Conservation (phyloP, 1,140 invertebrate genomes). For the Epicauta chinensis region DNA sequence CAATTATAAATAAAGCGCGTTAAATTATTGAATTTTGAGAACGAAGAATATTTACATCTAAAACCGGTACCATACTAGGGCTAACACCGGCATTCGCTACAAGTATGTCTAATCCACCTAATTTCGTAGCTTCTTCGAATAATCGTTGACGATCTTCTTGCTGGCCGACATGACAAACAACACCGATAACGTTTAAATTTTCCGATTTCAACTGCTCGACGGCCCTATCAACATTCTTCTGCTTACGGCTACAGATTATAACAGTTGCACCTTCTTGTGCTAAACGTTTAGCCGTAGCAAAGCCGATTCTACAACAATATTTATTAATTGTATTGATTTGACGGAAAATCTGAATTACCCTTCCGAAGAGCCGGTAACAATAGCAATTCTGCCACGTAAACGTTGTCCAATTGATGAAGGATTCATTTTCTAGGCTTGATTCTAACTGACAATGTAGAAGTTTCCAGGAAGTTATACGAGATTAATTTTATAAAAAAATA, state of each 20-base stretch:
- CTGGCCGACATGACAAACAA: slow-evolving; percentile 83
- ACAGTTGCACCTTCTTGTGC: slow-evolving; percentile 87
- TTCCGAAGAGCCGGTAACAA: too few relatives aligned
- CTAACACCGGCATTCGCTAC: slow-evolving; percentile 94
- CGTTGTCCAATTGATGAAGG: too few relatives aligned
- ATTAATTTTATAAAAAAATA: too few relatives aligned
- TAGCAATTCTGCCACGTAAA: too few relatives aligned
- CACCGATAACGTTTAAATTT: slow-evolving; percentile 60
- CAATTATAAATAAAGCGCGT: slow-evolving; percentile 25
- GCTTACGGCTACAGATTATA: slow-evolving; percentile 86
- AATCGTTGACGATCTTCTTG: slow-evolving; percentile 70
- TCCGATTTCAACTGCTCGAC: slow-evolving; percentile 66
- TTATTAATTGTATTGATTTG: too few relatives aligned
- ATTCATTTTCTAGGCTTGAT: too few relatives aligned
- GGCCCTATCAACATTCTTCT: slow-evolving; percentile 79
- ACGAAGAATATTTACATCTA: slow-evolving; percentile 60
- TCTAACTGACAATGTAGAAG: too few relatives aligned
- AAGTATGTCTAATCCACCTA: slow-evolving; percentile 87
- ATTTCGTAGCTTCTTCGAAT: slow-evolving; percentile 62
- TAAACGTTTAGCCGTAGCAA: slow-evolving; percentile 79
- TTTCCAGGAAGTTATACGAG: too few relatives aligned
- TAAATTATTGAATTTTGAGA: background rate
- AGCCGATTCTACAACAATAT: slow-evolving; percentile 86
- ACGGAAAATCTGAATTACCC: too few relatives aligned
- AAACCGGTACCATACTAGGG: slow-evolving; percentile 68